A percentile compares a stretch with the other conserved stretches of the same genome.
These are phyloP conservation scores for Drosophila setifemur DNA, from an alignment of 1,140 invertebrate species.

Conservation along the genomic window DNA sequence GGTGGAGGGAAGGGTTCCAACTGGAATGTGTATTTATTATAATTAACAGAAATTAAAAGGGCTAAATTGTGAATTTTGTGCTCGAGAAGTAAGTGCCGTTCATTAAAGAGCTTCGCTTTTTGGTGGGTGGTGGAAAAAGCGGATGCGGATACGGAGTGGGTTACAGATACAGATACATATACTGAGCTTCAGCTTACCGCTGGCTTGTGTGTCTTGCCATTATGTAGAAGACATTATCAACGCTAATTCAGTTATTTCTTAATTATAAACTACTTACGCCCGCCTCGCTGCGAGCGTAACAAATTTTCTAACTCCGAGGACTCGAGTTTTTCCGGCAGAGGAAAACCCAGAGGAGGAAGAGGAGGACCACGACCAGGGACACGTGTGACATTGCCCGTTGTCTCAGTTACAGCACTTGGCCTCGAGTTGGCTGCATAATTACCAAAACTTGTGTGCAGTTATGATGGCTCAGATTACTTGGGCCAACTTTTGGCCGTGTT, in stretches of 20 bases:
- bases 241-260: conserved; percentile 82
- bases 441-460: conserved; percentile 58
- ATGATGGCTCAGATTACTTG: conserved; percentile 65
- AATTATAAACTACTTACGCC: conserved; percentile 80
- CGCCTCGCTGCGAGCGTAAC: conserved; percentile 58
- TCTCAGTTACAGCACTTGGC: conserved; percentile 51
- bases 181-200: conserved; percentile 29
- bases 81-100: conserved; percentile 62
- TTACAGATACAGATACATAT: background rate
- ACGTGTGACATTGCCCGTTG: conserved; percentile 63
- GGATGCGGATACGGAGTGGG: background rate
- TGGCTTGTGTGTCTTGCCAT: conserved; percentile 27
- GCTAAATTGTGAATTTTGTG: conserved; percentile 75
- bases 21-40: conserved; percentile 61
- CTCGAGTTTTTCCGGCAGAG: background rate
- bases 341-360: background rate
- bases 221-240: conserved; percentile 75
- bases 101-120: conserved; percentile 35
- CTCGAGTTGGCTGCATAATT: conserved; percentile 52
- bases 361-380: conserved; percentile 20
- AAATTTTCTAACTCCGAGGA: conserved; percentile 58
- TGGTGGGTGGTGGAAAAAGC: background rate
- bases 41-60: conserved; percentile 76
- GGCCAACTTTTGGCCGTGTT: conserved; percentile 18
- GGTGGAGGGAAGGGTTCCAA: background rate